Percentiles rank a stretch among this genome's conserved stretches.
Evolutionary conservation across 1,140 invertebrate genomes (phyloP).

Genomic region (Tetraneura akinire): DNA sequence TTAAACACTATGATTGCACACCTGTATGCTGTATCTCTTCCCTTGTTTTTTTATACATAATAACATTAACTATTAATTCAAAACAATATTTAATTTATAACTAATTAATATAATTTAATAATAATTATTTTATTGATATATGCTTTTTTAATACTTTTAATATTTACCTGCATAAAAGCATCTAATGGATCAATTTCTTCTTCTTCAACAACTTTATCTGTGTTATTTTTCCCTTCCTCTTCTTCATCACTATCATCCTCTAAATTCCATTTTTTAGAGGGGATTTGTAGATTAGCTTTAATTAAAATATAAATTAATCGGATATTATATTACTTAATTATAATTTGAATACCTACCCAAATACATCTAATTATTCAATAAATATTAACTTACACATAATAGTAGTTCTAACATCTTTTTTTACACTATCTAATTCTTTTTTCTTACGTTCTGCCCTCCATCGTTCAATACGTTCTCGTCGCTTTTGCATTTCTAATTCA

Average conservation of each 20-base stretch:
- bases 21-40: no score
- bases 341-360: no score
- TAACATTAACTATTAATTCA: no score
- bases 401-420: conserved; percentile 68
- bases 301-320: background rate
- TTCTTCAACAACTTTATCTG: conserved; percentile 62
- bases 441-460: conserved; percentile 88
- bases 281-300: conserved; percentile 62
- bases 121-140: no score
- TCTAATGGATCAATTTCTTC: conserved; percentile 93
- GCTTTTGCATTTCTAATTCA: conserved; percentile 95
- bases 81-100: no score
- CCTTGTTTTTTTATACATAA: no score
- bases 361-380: no score
- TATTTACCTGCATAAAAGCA: conserved; percentile 87
- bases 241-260: conserved; percentile 84
- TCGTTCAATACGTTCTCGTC: conserved; percentile 88
- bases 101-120: no score
- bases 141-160: no score
- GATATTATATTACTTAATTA: background rate
- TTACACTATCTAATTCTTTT: conserved; percentile 77
- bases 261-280: conserved; percentile 87
- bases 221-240: conserved; percentile 59
- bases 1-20: no score
- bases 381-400: conserved; percentile 49